A percentile compares a stretch with the other conserved stretches of the same genome.
Conservation (phyloP, 2,797 vertebrate genomes). For the Odontamblyopus rebecca region DNA sequence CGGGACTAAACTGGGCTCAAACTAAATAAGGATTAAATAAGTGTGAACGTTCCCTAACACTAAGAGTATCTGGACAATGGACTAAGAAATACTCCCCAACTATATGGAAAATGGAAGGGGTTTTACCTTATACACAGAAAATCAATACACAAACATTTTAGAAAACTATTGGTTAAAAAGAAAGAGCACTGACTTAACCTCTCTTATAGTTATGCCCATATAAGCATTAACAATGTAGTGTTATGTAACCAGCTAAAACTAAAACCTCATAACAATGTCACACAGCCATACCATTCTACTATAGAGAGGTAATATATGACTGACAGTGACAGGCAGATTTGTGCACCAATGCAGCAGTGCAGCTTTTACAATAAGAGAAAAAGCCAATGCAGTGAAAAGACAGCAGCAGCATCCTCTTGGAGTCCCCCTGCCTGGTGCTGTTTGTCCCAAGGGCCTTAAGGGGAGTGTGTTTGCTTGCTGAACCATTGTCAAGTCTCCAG, state of each 20-base stretch:
- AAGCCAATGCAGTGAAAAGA: constrained; percentile 27
- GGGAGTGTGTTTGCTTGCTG: constrained; percentile 78
- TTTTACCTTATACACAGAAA: no score
- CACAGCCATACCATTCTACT: constrained; percentile 19
- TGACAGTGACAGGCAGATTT: constrained; percentile 8
- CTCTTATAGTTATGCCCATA: constrained; percentile 30
- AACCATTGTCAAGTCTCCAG: constrained; percentile 79
- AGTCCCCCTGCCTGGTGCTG: constrained; percentile 72
- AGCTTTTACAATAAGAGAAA: constrained; percentile 17
- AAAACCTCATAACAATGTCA: constrained; percentile 26
- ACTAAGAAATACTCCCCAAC: no score
- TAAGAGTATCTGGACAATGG: no score
- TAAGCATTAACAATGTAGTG: constrained; percentile 9
- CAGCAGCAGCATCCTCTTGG: constrained; percentile 57
- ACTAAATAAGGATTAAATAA: no score
- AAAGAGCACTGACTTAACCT: constrained; percentile 6
- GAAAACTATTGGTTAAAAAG: no score
- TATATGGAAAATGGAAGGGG: no score
- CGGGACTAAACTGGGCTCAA: no score
- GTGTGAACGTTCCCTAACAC: no score
- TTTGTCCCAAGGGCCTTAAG: constrained; percentile 78
- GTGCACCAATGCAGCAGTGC: constrained; percentile 32
- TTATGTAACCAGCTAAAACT: constrained; percentile 46
- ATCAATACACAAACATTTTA: no score
- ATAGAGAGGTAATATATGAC: not conserved